Evolutionary conservation across 2,888 invertebrate genomes (phyloP).

Genomic region (Acrocyrtus sp.): DNA sequence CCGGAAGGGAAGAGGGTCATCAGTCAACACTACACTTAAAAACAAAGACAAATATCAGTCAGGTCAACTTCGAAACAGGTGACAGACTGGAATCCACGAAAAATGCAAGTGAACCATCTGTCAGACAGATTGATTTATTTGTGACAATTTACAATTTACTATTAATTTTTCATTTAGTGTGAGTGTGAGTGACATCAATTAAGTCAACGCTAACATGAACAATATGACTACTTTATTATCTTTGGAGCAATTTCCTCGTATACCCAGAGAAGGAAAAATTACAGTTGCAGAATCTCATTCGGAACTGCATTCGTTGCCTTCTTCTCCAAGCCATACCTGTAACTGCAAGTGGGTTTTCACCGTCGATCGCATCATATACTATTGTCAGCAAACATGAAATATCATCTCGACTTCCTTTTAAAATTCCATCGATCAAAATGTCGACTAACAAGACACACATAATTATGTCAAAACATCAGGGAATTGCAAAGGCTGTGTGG

Average conservation of each 20-base stretch:
- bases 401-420: slow-evolving; percentile 22
- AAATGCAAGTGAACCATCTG: too few relatives aligned
- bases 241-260: slow-evolving; percentile 44
- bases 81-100: too few relatives aligned
- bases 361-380: slow-evolving; percentile 20
- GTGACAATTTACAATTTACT: too few relatives aligned
- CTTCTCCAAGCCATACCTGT: slow-evolving; percentile 21
- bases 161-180: too few relatives aligned
- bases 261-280: slow-evolving; percentile 39
- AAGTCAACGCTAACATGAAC: slow-evolving; percentile 5
- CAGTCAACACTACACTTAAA: too few relatives aligned
- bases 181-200: too few relatives aligned
- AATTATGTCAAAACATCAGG: slow-evolving; percentile 15
- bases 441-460: slow-evolving; percentile 1
- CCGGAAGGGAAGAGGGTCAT: too few relatives aligned
- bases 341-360: slow-evolving; percentile 36
- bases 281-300: slow-evolving; percentile 49
- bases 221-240: not conserved
- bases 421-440: slow-evolving; percentile 40
- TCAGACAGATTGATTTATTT: too few relatives aligned
- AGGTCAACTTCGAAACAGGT: too few relatives aligned
- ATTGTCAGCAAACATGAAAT: slow-evolving; percentile 31
- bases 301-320: slow-evolving; percentile 49
- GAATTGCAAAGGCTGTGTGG: slow-evolving; percentile 49
- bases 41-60: too few relatives aligned